A percentile compares a stretch with the other conserved stretches of the same genome.
Evolutionary conservation across 2,797 vertebrate species (phyloP).

Genomic region (Sphenodon punctatus): DNA sequence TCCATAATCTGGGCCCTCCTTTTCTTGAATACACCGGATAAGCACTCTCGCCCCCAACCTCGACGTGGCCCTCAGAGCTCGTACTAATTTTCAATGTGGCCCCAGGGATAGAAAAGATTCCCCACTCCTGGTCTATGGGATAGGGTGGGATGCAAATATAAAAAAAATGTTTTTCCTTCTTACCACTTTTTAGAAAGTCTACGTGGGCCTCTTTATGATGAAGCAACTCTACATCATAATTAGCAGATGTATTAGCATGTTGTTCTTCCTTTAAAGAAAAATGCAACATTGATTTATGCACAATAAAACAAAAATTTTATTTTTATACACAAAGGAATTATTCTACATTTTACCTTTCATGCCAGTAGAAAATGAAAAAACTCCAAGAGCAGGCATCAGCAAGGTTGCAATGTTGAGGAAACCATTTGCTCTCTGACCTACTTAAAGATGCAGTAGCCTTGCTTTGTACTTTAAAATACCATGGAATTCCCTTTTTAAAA

Average conservation of each 20-base stretch:
- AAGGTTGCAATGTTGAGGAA: constrained; percentile 15
- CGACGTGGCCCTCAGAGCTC: no score
- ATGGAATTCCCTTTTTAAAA: background rate
- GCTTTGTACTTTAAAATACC: background rate
- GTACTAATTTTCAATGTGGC: no score
- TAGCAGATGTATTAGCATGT: constrained; percentile 98
- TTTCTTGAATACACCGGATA: no score
- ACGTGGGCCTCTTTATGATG: constrained; percentile 96
- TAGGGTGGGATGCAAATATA: no score
- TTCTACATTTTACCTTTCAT: constrained; percentile 41
- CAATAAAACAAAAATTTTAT: no score
- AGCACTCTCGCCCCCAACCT: no score
- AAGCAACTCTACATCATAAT: constrained; percentile 97
- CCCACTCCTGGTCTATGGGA: no score
- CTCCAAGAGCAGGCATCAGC: constrained; percentile 37
- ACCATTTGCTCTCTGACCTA: constrained; percentile 33
- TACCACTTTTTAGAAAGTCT: constrained; percentile 96
- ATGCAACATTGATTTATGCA: constrained; percentile 20
- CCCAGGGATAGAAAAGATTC: no score
- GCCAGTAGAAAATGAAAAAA: constrained; percentile 28
- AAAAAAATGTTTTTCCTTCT: constrained; percentile 66
- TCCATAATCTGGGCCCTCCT: no score
- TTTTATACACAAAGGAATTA: background rate
- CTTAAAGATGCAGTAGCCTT: constrained; percentile 69
- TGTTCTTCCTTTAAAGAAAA: constrained; percentile 92